Conservation (phyloP, 2,888 invertebrate genomes). For the Caenorhabditis sp. region DNA sequence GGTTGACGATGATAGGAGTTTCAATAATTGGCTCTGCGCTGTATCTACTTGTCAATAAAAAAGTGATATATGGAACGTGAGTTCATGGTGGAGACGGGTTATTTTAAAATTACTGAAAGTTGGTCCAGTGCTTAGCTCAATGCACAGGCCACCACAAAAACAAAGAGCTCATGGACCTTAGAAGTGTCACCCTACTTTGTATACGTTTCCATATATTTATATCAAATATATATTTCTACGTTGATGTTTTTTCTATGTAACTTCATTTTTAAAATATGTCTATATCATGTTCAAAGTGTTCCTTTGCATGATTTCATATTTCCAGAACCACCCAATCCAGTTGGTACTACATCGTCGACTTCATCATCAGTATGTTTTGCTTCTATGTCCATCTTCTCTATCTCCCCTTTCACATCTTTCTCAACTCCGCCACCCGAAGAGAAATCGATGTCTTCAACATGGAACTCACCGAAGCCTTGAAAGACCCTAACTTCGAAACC, state of each 20-base stretch:
- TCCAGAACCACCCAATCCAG: conserved; percentile 7
- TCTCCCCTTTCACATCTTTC: conserved; percentile 14
- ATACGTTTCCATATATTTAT: too few species aligned
- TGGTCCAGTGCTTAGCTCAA: too few species aligned
- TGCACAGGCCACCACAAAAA: too few species aligned
- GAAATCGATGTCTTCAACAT: conserved; percentile 30
- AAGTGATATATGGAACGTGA: conserved; percentile 10
- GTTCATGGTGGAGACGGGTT: too few species aligned
- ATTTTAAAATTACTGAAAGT: too few species aligned
- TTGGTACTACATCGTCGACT: conserved; percentile 20
- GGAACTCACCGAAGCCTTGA: conserved; percentile 6
- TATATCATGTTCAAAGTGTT: not conserved
- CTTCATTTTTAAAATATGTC: not conserved
- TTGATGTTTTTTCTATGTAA: not conserved
- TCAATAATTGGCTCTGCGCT: conserved; percentile 3
- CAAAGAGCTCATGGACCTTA: too few species aligned
- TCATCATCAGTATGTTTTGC: conserved; percentile 8
- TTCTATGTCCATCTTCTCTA: conserved; percentile 21
- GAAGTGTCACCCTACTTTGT: too few species aligned
- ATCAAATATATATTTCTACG: not conserved
- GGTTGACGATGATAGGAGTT: not conserved
- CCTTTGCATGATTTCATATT: not conserved
- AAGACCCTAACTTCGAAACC: not conserved
- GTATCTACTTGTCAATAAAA: conserved; percentile 11
- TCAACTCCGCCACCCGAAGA: conserved; percentile 11